Evolutionary conservation across 2,888 invertebrate genomes (phyloP), one percentile per base, ranked within the genome.

Genomic region (Cheilosia impressa): DNA sequence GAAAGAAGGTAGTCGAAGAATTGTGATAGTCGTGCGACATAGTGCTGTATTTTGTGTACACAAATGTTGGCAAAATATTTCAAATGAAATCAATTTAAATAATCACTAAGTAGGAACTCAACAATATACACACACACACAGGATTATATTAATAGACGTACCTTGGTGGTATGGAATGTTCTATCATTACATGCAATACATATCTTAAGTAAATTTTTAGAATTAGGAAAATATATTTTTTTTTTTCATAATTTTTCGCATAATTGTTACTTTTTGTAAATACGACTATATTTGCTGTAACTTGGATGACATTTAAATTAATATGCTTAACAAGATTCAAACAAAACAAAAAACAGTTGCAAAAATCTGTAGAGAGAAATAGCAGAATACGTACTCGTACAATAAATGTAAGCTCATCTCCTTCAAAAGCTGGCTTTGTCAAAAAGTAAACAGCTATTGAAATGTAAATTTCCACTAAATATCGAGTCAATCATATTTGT

Each of bases 11-110:
- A 62, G 50, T 63, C 57, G 65, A 79, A 76, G 58, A 76, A 76
- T 80, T 84, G 79, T 84, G 79, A 79, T 79, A 84, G 68, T 72
- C 65, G 53, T 76, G 71, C 68, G 69, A 45, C 77, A 68, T 34
- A 58, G 17, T 38, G 43, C n/a, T 27, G 6, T 63, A 53, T 34
- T 17, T n/a, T 24, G n/a, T 55, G 53, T 62, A 31, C 24, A 52
- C 1, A 19, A 24, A 50, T 57, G 52, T 41, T 38, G 50, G n/a
- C 19, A 57, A 45, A 27, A 15, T 24, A 24, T 66, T 47, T 31
- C 7, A 31, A 31, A 31, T 31, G 9, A 31, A 31, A 47, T 45
- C 45, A 19, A 45, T 63, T 31, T 68, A 41, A 31, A 45, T 4
- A 22, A 60, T 4, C 13, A 50, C 31, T 45, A 47, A 17, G 27